phyloP scores from a whole-genome alignment of 2,113 vertebrate genomes.

The Seriola quinqueradiata region DNA sequence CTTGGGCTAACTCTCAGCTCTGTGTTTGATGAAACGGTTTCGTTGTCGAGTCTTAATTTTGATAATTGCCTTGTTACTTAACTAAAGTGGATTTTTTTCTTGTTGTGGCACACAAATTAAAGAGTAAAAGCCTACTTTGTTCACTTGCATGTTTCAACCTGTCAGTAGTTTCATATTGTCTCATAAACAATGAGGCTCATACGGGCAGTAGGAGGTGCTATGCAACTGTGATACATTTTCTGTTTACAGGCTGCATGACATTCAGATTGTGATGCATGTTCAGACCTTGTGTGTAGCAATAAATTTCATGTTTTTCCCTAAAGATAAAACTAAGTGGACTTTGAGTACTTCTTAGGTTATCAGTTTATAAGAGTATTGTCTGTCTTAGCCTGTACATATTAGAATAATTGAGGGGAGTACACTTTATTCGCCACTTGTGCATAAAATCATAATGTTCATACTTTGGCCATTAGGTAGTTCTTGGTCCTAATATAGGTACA shows the following conservation, averaged over 20 bases:
- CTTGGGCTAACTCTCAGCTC: background rate
- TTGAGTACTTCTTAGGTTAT: background rate
- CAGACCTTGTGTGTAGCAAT: background rate
- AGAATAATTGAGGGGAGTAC: background rate
- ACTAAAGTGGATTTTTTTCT: background rate
- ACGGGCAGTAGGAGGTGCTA: conserved; percentile 63
- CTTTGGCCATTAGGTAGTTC: background rate
- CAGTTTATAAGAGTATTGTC: background rate
- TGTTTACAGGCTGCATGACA: background rate
- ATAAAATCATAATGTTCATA: background rate
- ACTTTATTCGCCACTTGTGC: background rate
- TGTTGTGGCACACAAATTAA: background rate
- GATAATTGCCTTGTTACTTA: background rate
- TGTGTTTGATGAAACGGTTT: background rate
- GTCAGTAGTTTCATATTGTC: conserved; percentile 46
- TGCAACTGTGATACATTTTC: conserved; percentile 12
- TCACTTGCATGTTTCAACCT: conserved; percentile 61
- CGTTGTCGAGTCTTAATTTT: background rate
- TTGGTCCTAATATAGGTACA: background rate
- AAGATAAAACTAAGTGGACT: background rate
- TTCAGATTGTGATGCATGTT: background rate
- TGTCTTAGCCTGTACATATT: background rate
- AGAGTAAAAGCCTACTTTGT: conserved; percentile 16
- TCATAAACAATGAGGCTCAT: conserved; percentile 22
- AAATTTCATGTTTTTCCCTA: background rate